phyloP scores from a whole-genome alignment of 2,797 vertebrate species.

The Alouatta caraya region DNA sequence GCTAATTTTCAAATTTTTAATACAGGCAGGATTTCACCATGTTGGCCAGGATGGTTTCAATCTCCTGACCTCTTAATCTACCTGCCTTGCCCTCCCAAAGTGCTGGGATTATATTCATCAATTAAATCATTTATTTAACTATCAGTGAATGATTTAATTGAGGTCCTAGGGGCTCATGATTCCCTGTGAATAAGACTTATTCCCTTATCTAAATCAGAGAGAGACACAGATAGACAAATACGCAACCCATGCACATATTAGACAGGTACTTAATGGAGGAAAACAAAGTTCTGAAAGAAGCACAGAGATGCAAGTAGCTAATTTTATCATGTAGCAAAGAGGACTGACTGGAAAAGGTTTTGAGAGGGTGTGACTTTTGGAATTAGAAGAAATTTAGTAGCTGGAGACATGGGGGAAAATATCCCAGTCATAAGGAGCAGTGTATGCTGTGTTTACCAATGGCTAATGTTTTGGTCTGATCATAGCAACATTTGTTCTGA shows the following conservation, averaged over 20 bases:
- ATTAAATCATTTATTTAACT: not conserved
- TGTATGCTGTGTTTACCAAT: not conserved
- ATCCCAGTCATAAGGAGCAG: not conserved
- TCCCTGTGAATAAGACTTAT: not conserved
- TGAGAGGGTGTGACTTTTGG: not conserved
- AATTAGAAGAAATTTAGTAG: not conserved
- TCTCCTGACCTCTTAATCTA: too few relatives aligned
- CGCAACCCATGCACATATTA: not conserved
- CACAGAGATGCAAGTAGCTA: not conserved
- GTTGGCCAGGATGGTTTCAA: too few relatives aligned
- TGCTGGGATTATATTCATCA: not conserved
- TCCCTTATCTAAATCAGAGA: not conserved
- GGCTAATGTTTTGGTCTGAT: not conserved
- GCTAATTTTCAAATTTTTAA: too few relatives aligned
- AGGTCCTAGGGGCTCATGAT: not conserved
- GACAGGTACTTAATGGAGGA: not conserved
- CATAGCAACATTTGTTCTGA: not conserved
- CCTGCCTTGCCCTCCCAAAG: too few relatives aligned
- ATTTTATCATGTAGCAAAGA: not conserved
- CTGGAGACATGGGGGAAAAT: not conserved
- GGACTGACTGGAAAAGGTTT: not conserved
- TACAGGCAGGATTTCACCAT: too few relatives aligned
- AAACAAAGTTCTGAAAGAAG: not conserved
- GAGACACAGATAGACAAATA: not conserved
- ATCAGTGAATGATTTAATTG: too few relatives aligned